Conservation (phyloP, 1,140 invertebrate genomes). For the Acyrthosiphon pisum region DNA sequence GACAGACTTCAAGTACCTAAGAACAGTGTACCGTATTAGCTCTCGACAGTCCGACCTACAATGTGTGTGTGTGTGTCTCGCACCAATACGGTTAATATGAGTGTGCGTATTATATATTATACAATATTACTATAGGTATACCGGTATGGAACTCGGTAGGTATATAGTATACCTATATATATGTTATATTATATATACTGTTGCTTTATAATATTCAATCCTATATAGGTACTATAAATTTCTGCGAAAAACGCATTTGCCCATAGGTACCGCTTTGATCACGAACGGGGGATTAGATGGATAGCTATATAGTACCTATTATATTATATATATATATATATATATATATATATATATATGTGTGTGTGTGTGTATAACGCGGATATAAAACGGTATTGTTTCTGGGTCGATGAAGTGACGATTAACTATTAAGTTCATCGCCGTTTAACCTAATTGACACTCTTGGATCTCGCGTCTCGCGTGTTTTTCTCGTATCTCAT, state of each 20-base stretch:
- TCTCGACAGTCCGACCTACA: background rate
- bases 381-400: slow-evolving; percentile 10
- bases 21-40: background rate
- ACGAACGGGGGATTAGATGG: background rate
- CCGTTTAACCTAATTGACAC: slow-evolving; percentile 5
- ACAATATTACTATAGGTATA: background rate
- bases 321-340: background rate
- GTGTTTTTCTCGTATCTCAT: background rate
- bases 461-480: background rate
- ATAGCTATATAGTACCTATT: background rate
- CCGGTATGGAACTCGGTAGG: background rate
- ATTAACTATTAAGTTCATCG: background rate
- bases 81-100: background rate
- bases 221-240: background rate
- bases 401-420: background rate
- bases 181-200: background rate
- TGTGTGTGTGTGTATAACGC: background rate
- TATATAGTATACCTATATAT: too few relatives aligned
- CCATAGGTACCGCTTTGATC: slow-evolving; percentile 1
- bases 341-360: background rate
- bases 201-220: background rate
- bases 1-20: background rate
- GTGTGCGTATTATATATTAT: background rate
- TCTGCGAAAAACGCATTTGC: slow-evolving; percentile 6
- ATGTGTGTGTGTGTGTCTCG: background rate